Conservation (phyloP, 2,113 vertebrate genomes). For the Circaetus cinerascens region DNA sequence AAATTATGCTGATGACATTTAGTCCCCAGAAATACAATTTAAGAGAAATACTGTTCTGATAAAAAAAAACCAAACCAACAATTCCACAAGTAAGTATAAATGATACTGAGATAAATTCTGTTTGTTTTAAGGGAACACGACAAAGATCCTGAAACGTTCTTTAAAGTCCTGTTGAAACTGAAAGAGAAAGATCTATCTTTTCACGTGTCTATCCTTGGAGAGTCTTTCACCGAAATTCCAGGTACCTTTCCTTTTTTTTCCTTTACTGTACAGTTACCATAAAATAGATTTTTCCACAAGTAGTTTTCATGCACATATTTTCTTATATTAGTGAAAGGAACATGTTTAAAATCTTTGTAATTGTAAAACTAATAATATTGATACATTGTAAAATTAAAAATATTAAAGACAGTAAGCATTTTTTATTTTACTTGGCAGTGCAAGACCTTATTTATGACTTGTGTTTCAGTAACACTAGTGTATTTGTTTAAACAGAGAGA, state of each 20-base stretch:
- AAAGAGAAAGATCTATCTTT: constrained; percentile 82
- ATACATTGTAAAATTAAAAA: neutral
- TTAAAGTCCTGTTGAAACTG: constrained; percentile 86
- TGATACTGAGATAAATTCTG: constrained; percentile 71
- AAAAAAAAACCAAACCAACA: neutral
- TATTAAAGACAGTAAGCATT: neutral
- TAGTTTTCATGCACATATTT: neutral
- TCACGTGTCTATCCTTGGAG: constrained; percentile 87
- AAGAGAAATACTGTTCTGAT: neutral
- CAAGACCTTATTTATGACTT: constrained; percentile 51
- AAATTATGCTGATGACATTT: neutral
- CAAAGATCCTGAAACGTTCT: constrained; percentile 95
- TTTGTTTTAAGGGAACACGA: constrained; percentile 95
- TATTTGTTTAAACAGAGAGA: constrained; percentile 53
- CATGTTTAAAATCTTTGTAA: neutral
- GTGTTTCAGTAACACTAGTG: constrained; percentile 8
- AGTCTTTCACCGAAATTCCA: constrained; percentile 89
- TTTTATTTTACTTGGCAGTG: constrained; percentile 43
- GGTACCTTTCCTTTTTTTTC: constrained; percentile 70
- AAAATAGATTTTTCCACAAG: neutral
- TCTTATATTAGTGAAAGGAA: constrained; percentile 13
- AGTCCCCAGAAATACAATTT: neutral
- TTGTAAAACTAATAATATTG: neutral
- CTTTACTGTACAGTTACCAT: neutral
- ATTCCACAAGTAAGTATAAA: neutral